Conservation (phyloP, 2,888 invertebrate species). For the Rhimphoctona megacephalus region DNA sequence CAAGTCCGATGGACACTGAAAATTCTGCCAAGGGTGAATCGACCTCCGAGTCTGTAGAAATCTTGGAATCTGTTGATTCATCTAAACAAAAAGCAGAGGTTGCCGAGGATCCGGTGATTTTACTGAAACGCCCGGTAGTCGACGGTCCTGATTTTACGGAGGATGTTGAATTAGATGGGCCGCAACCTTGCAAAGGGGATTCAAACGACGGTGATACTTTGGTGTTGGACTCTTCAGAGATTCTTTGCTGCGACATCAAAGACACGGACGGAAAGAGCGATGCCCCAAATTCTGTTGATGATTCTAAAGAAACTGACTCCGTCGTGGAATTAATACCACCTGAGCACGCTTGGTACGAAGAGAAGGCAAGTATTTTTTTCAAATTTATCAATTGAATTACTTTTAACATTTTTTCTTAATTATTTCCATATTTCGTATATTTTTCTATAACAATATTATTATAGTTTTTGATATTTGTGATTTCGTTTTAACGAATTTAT, state of each 20-base stretch:
- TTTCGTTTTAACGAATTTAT: background rate
- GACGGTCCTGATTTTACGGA: constrained; percentile 68
- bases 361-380: constrained; percentile 75
- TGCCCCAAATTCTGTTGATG: background rate
- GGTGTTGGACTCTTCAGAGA: constrained; percentile 44
- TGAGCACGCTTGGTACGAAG: constrained; percentile 77
- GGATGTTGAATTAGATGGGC: constrained; percentile 71
- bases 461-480: background rate
- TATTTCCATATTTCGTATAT: too few species aligned
- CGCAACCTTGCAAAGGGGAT: constrained; percentile 53
- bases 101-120: constrained; percentile 19
- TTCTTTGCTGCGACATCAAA: constrained; percentile 34
- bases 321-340: constrained; percentile 69
- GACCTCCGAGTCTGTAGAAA: constrained; percentile 57
- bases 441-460: background rate
- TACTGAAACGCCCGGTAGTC: constrained; percentile 28
- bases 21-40: constrained; percentile 65
- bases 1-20: constrained; percentile 20
- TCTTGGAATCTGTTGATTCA: background rate
- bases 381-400: background rate
- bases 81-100: background rate
- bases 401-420: background rate
- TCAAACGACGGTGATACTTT: constrained; percentile 22
- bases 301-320: constrained; percentile 64
- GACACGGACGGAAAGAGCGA: background rate